These are phyloP conservation scores for Chiloscyllium punctatum DNA, from an alignment of 2,797 vertebrate genomes.

Conservation along the genomic window DNA sequence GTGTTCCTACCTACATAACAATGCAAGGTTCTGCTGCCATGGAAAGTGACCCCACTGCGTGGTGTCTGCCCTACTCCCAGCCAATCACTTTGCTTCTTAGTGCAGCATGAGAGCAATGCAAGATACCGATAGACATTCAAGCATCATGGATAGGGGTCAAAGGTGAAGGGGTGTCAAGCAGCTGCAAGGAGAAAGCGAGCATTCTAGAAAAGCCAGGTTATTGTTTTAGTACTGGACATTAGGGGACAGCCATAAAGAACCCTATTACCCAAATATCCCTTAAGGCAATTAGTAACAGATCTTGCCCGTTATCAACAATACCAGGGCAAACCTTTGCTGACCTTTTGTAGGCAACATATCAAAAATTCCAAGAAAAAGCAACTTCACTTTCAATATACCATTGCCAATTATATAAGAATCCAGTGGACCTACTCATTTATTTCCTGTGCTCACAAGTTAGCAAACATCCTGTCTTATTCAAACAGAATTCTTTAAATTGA, in stretches of 20 bases:
- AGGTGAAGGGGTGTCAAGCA: conserved; percentile 87
- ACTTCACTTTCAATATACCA: conserved; percentile 21
- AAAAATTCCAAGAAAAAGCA: conserved; percentile 21
- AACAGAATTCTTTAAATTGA: not conserved
- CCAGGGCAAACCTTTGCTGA: conserved; percentile 8
- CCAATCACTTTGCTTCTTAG: conserved; percentile 80
- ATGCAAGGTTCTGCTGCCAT: conserved; percentile 80
- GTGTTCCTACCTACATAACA: conserved; percentile 97
- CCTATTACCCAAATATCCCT: conserved; percentile 96
- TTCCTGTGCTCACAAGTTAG: not conserved
- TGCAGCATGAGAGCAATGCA: conserved; percentile 92
- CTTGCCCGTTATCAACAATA: conserved; percentile 5
- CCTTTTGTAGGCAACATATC: not conserved
- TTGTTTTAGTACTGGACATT: conserved; percentile 77
- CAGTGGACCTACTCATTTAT: not conserved
- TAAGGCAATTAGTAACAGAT: conserved; percentile 39
- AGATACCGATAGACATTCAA: conserved; percentile 83
- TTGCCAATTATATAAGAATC: conserved; percentile 2
- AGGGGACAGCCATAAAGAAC: conserved; percentile 64
- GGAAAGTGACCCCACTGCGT: conserved; percentile 89
- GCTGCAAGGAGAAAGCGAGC: conserved; percentile 86
- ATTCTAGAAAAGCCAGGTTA: conserved; percentile 86
- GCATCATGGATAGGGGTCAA: conserved; percentile 91
- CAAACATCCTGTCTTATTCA: not conserved
- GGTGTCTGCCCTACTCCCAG: conserved; percentile 92